These are phyloP conservation scores for Vipera latastei DNA, from an alignment of 2,797 vertebrate species.

Conservation along the genomic window DNA sequence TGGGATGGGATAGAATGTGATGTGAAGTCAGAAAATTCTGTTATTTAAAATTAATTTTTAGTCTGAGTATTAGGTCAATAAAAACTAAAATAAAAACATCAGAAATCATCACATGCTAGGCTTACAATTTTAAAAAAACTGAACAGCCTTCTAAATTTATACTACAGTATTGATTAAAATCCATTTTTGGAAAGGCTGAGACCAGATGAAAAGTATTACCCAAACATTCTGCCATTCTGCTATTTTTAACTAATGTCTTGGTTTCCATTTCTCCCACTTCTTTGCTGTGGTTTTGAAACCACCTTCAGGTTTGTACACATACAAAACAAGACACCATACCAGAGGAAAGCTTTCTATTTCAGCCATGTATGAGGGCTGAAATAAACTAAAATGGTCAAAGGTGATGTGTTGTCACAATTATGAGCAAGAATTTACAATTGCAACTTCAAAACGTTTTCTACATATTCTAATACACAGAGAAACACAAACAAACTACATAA, in stretches of 20 bases:
- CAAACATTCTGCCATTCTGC: not conserved
- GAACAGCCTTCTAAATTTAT: not conserved
- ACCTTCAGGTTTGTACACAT: not conserved
- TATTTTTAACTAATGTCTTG: not conserved
- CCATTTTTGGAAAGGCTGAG: not conserved
- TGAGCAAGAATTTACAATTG: not conserved
- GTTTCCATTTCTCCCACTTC: not conserved
- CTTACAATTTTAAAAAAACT: not conserved
- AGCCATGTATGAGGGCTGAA: not conserved
- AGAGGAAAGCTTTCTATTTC: not conserved
- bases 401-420: not conserved
- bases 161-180: not conserved
- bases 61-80: not conserved
- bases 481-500: not conserved
- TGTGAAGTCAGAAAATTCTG: not conserved
- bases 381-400: not conserved
- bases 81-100: not conserved
- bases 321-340: not conserved
- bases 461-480: not conserved
- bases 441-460: conserved; percentile 29
- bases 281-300: not conserved
- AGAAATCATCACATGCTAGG: not conserved
- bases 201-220: not conserved
- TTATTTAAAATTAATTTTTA: not conserved
- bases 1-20: not conserved